Percentiles rank a stretch among this genome's conserved stretches.
Evolutionary conservation across 2,888 invertebrate genomes (phyloP).

Genomic region (Tyria jacobaeae): DNA sequence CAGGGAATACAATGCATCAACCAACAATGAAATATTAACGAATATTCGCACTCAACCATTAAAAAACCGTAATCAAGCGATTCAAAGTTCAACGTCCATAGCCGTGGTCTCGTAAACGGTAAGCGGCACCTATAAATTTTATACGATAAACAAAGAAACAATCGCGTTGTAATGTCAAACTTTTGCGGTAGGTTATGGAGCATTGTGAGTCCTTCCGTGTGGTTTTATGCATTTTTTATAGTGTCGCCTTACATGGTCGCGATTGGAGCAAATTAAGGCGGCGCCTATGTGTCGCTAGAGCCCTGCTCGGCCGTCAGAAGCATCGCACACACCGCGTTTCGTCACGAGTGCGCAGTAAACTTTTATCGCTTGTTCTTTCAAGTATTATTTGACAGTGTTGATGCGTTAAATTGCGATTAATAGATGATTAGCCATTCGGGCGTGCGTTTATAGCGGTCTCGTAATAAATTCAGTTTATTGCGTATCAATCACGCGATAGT

Average conservation of each 20-base stretch:
- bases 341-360: slow-evolving; percentile 65
- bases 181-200: slow-evolving; percentile 80
- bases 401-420: slow-evolving; percentile 83
- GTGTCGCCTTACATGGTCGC: slow-evolving; percentile 51
- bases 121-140: slow-evolving; percentile 71
- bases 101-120: slow-evolving; percentile 69
- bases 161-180: slow-evolving; percentile 75
- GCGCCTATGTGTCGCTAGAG: slow-evolving; percentile 53
- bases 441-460: slow-evolving; percentile 74
- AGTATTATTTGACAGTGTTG: slow-evolving; percentile 81
- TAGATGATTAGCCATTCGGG: slow-evolving; percentile 79
- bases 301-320: slow-evolving; percentile 29
- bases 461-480: slow-evolving; percentile 82
- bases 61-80: slow-evolving; percentile 81
- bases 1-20: slow-evolving; percentile 55
- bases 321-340: slow-evolving; percentile 45
- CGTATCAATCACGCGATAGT: slow-evolving; percentile 74
- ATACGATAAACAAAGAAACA: slow-evolving; percentile 83
- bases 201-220: slow-evolving; percentile 71
- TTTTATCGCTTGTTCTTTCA: slow-evolving; percentile 78
- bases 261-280: slow-evolving; percentile 54
- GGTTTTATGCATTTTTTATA: slow-evolving; percentile 54
- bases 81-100: slow-evolving; percentile 80
- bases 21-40: slow-evolving; percentile 72
- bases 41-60: slow-evolving; percentile 75